phyloP scores from a whole-genome alignment of 2,888 invertebrate genomes.

The Xestia rhomboidea region DNA sequence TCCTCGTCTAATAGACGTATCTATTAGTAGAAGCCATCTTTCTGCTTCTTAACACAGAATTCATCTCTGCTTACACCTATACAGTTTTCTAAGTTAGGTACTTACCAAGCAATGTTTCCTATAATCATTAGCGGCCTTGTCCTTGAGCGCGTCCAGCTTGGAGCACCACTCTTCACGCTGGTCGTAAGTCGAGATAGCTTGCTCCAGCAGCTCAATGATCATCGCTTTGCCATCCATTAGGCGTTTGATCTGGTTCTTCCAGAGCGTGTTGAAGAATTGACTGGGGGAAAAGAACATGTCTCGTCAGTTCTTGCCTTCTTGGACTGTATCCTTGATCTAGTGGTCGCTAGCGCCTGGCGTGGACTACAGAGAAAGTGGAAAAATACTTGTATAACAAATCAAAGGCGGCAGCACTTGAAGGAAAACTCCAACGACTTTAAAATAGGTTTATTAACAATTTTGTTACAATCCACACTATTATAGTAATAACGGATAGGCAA shows the following conservation, averaged over 20 bases:
- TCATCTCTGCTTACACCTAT: not conserved
- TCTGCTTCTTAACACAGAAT: not conserved
- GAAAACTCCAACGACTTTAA: too few species aligned
- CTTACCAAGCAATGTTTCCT: constrained; percentile 87
- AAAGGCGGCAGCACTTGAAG: too few species aligned
- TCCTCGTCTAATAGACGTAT: not conserved
- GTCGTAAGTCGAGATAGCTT: constrained; percentile 96
- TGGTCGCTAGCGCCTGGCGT: not conserved
- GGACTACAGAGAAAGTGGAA: not conserved
- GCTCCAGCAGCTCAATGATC: constrained; percentile 96
- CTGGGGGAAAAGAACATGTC: constrained; percentile 81
- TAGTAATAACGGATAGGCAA: too few species aligned
- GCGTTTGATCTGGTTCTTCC: constrained; percentile 94
- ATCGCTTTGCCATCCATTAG: constrained; percentile 95
- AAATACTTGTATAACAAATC: too few species aligned
- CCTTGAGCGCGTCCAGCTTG: constrained; percentile 95
- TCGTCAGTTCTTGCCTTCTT: not conserved
- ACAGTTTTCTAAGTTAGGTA: not conserved
- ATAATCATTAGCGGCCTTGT: constrained; percentile 91
- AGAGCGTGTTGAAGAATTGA: constrained; percentile 95
- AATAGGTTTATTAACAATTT: too few species aligned
- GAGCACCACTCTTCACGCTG: constrained; percentile 95
- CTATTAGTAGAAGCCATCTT: not conserved
- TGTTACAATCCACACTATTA: too few species aligned
- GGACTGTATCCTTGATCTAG: not conserved